Base-by-base conservation (phyloP, 2,797 vertebrate genomes). In the Acrocephalus scirpaceus region DNA sequence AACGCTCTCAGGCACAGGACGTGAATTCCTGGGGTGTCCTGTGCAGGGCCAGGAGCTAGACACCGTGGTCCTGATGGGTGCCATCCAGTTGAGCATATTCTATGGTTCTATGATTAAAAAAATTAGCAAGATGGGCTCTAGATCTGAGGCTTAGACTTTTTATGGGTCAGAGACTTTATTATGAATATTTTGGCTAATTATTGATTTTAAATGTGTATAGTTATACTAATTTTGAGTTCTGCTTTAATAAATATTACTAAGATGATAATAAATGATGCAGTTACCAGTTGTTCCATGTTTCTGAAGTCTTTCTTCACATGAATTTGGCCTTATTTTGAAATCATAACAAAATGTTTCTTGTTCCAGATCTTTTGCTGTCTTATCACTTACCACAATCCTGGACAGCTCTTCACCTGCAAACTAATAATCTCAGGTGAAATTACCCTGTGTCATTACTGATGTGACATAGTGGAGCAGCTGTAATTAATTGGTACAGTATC, bases 1-100 rank as follows among this genome's bases (percentile, higher is more conserved):
- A 54, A 10, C 3, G 3, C 18, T 8, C 17, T 9, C 6, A 13
- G 14, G 29, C 9, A 2, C 9, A 7, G 0, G 5, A 10, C 23
- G 51, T 23, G 45, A 65, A 65, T 5, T 47, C 16, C 1, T 13
- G 18, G 18, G 21, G 8, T 47, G 38, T 42, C 25, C 30, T 20
- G 13, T 6, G 21, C 21, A 32, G 16, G 58, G 7, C 6, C 38
- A 58, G 40, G 34, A 58, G 15, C 1, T 34, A 40, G 2, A 30
- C 21, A 1, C 7, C 16, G 32, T 53, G 11, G 17, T 17, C 34
- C 18, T 32, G 10, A 1, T 20, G 30, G 6, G 2, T 47, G 3
- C 23, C 40, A 27, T 32, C 27, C 40, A 66, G 20, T 2, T 36
- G 2, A 72, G 34, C 18, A 29, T 27, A 34, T 40, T 58, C 32